Base-by-base conservation (phyloP, 1,140 invertebrate genomes). In the Tetramorium parvispinum region DNA sequence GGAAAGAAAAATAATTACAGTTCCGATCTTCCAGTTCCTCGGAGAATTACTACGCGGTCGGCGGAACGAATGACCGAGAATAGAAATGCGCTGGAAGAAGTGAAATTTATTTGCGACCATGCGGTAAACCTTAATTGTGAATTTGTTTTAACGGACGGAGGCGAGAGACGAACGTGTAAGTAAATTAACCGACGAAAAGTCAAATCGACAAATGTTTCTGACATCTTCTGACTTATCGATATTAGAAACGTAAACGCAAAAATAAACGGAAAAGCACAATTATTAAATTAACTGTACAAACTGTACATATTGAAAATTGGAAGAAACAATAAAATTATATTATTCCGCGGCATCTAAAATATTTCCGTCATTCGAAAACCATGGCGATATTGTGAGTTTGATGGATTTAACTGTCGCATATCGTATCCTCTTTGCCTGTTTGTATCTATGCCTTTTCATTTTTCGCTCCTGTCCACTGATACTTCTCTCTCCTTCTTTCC, bases 1-100 rank as follows among this genome's bases (percentile, higher is more conserved):
- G 75, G 57, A 87, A 92, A 91, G 89, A 91, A 91, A 93, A 93
- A 93, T 93, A 93, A 93, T 93, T 93, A 91, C 89, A 88, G 88
- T 93, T 92, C 81, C 92, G 91, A 93, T 93, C 90, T 93, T 87
- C 77, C n/a, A 85, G 86, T 68, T 87, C 87, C 11, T 61, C 10
- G 53, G 87, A 88, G 86, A 88, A 89, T 93, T 91, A 55, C 59
- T 73, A 81, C 53, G 55, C 70, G 75, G 55, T 83, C 70, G 79
- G 13, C 18, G 75, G 57, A 79, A 76, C 49, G 55, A 51, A 73
- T 53, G 43, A 51, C 13, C 8, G 51, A 21, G 43, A 13, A 13
- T 55, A 70, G 59, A 76, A 70, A 61, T 55, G 75, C 43, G 70
- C 73, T 32, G 51, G 55, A 37, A 68, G 61, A 32, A 65, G 51